Evolutionary conservation across 92 coral and sea anemone genomes (phyloP), one percentile per base, ranked within the genome.

Genomic region (Siderastrea siderea): DNA sequence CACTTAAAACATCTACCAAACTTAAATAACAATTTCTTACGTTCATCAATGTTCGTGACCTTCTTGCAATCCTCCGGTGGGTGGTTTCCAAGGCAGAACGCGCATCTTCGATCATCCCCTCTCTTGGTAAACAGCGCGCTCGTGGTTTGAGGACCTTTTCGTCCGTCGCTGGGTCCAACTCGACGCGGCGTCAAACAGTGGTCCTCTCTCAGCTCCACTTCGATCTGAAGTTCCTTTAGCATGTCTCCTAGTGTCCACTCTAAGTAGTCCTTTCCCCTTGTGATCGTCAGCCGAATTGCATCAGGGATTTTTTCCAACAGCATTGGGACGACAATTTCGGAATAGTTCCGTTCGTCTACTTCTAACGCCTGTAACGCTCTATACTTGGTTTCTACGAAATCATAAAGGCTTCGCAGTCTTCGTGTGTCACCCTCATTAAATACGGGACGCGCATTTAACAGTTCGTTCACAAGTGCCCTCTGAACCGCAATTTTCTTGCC

Each of bases 1-100:
- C 88, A 75, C 6, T 15, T 73, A 67, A 74, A 88, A 81, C 92
- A 88, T 17, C 88, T 19, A 58, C 78, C 86, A 81, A 80, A 87
- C 62, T 79, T 87, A 68, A 38, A 50, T 8, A 11, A 74, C 11
- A 74, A 62, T 43, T 55, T 1, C 15, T 54, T 57, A 0, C 14
- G 10, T 26, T 26, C 38, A 26, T 26, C 38, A 15, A 16, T 61
- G 66, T 5, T 61, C 6, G 19, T 62, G 55, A 85, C 73, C 14
- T 45, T 64, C 45, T 50, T 26, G 51, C 89, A 85, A 47, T 85
- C 83, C 10, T 85, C 89, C 6, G 17, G 50, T 13, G 5, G 70
- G 68, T 83, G 93, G 59, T 11, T 66, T 85, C 86, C 90, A n/a
- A 71, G 16, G 67, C 90, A 90, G 83, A 26, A 26, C 38, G 38